Conservation (phyloP, 2,888 invertebrate species). For the Rhimphoctona megacephalus region DNA sequence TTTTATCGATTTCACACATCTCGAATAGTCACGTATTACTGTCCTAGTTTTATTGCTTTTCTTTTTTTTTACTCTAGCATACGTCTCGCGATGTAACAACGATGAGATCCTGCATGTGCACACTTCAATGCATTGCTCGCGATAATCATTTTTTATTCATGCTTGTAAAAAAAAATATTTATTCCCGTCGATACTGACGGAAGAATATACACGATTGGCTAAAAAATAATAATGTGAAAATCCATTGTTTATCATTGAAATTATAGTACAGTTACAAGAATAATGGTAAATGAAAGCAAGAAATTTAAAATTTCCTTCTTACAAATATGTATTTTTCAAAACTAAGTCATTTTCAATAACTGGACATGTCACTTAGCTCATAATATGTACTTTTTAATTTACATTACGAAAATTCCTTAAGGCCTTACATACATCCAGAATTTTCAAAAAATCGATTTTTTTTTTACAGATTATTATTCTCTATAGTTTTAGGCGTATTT, state of each 20-base stretch:
- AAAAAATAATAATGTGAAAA: background rate
- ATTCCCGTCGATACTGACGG: background rate
- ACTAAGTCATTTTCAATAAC: background rate
- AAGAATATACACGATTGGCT: slow-evolving; percentile 11
- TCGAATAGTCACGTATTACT: slow-evolving; percentile 39
- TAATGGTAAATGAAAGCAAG: background rate
- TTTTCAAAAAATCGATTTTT: too few relatives aligned
- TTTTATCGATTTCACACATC: slow-evolving; percentile 46
- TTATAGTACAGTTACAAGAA: background rate
- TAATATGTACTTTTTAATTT: too few relatives aligned
- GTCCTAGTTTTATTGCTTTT: slow-evolving; percentile 24
- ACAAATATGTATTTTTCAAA: background rate
- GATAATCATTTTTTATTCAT: slow-evolving; percentile 28
- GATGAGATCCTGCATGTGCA: slow-evolving; percentile 13
- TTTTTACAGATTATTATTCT: too few relatives aligned
- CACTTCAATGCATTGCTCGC: slow-evolving; percentile 4
- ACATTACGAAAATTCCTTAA: too few relatives aligned
- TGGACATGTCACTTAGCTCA: background rate
- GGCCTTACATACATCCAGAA: too few relatives aligned
- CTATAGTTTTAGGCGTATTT: too few relatives aligned
- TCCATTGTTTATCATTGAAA: background rate
- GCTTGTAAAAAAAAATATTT: slow-evolving; percentile 9
- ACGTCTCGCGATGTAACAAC: slow-evolving; percentile 6
- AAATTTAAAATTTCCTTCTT: background rate
- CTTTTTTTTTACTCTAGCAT: background rate